phyloP scores from a whole-genome alignment of 2,888 invertebrate genomes.

The Colostygia pectinataria region DNA sequence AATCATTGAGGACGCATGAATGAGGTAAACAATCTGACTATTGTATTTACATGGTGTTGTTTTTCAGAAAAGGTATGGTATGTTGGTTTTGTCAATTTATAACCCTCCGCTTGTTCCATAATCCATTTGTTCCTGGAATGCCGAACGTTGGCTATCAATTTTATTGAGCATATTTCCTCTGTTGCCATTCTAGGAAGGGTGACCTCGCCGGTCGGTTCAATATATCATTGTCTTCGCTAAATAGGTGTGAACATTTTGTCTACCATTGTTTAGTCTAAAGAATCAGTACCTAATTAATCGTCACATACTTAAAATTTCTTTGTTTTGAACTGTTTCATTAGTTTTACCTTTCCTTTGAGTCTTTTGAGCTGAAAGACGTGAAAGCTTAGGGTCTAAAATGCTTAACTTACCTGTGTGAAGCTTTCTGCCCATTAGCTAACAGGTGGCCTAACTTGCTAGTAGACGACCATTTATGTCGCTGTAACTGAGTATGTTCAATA shows the following conservation, averaged over 20 bases:
- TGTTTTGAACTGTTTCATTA: slow-evolving; percentile 7
- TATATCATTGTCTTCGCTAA: slow-evolving; percentile 43
- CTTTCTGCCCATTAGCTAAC: neutral
- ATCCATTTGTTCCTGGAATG: slow-evolving; percentile 14
- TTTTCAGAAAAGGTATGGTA: neutral
- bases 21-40: neutral
- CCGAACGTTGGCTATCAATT: slow-evolving; percentile 31
- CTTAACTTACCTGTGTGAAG: slow-evolving; percentile 1
- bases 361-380: too few species aligned
- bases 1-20: too few species aligned
- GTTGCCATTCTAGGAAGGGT: slow-evolving; percentile 40
- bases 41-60: slow-evolving; percentile 1
- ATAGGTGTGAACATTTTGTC: slow-evolving; percentile 37
- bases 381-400: too few species aligned
- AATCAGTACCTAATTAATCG: slow-evolving; percentile 17
- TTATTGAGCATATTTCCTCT: slow-evolving; percentile 39
- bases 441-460: slow-evolving; percentile 5
- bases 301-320: slow-evolving; percentile 24
- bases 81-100: slow-evolving; percentile 7
- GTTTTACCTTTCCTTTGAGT: neutral
- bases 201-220: slow-evolving; percentile 39
- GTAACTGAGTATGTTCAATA: too few species aligned
- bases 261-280: slow-evolving; percentile 28
- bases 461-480: neutral
- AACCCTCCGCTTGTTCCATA: slow-evolving; percentile 13